A percentile compares a stretch with the other conserved stretches of the same genome.
Conservation (phyloP, 2,113 vertebrate genomes). For the Gorsachius goisagi region DNA sequence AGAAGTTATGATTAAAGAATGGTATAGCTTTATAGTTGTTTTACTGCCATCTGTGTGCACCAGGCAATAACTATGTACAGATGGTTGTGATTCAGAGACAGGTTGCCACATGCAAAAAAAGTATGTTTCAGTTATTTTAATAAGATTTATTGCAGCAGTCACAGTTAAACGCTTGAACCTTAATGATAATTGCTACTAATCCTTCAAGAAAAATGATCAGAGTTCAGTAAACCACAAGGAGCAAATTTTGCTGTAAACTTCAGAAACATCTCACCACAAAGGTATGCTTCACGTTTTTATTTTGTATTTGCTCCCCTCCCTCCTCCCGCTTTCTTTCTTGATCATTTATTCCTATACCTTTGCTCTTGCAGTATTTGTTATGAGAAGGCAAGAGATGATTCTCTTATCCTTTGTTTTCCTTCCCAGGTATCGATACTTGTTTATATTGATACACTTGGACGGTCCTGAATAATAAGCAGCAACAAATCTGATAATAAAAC, state of each 20-base stretch:
- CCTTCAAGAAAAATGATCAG: slow-evolving; percentile 85
- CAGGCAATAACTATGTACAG: slow-evolving; percentile 94
- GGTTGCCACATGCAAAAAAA: slow-evolving; percentile 92
- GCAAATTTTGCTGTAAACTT: slow-evolving; percentile 70
- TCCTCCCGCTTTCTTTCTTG: neutral
- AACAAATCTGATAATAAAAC: neutral
- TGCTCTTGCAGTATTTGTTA: neutral
- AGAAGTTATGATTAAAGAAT: slow-evolving; percentile 90
- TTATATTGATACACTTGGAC: neutral
- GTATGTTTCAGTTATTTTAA: slow-evolving; percentile 96
- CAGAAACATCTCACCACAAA: slow-evolving; percentile 52
- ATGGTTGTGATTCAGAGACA: slow-evolving; percentile 93
- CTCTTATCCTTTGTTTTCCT: slow-evolving; percentile 58
- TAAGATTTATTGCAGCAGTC: slow-evolving; percentile 95
- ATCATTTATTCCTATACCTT: neutral
- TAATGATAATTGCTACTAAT: slow-evolving; percentile 95
- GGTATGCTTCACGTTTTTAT: slow-evolving; percentile 53
- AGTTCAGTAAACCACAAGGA: slow-evolving; percentile 76
- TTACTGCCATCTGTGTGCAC: slow-evolving; percentile 93
- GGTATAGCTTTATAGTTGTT: slow-evolving; percentile 88
- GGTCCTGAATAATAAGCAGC: neutral
- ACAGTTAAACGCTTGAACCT: slow-evolving; percentile 89
- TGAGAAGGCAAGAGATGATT: slow-evolving; percentile 14
- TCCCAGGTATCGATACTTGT: neutral
- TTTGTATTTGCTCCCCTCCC: neutral